Base-by-base conservation (phyloP, 2,797 vertebrate genomes). In the Rhabdophis nuchalis region DNA sequence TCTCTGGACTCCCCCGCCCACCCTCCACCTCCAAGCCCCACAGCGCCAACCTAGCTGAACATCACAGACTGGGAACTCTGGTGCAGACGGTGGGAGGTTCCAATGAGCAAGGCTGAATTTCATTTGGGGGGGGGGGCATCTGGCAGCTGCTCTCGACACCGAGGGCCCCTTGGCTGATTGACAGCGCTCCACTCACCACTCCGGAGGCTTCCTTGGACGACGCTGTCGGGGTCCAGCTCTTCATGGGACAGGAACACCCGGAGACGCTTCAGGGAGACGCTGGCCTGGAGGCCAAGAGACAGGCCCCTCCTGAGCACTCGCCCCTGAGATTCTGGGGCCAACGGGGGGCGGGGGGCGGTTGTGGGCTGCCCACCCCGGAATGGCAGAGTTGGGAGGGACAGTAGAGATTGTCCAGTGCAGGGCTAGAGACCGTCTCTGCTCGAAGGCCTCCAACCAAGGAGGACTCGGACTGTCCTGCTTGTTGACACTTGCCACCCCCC, bases 221-320 rank as follows among this genome's bases (percentile, higher is more conserved):
- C 98, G 52, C 97, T 98, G 96, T 98, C 97, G 2, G 98, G 97
- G 88, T 99, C 98, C 91, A 99, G 96, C 95, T 99, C 99, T 92
- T 99, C 99, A 0, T 99, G 99, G 0, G 99, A 99, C 23, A 99
- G 98, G 94, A 99, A 99, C 41, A 98, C 97, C 87, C 98, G 92
- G n/a, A 99, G 98, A 4, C 99, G 98, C 93, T 99, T 99, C 96
- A 99, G 91, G 53, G 99, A 99, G 57, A 99, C 99, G 4, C 98
- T 99, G 23, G 99, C 98, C 99, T 99, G 68, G 88, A 64, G 1
- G 11, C 27, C 27, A 64, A n/a, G 1, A 27, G 32, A 77, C 1
- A 12, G 20, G 36, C 9, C 8, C 4, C 4, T 23, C 18, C 32
- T 41, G 32, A 77, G 32, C 61, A 32, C 12, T 32, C 13, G 2